Evolutionary conservation across 2,113 vertebrate genomes (phyloP).

Genomic region (Salvelinus namaycush): DNA sequence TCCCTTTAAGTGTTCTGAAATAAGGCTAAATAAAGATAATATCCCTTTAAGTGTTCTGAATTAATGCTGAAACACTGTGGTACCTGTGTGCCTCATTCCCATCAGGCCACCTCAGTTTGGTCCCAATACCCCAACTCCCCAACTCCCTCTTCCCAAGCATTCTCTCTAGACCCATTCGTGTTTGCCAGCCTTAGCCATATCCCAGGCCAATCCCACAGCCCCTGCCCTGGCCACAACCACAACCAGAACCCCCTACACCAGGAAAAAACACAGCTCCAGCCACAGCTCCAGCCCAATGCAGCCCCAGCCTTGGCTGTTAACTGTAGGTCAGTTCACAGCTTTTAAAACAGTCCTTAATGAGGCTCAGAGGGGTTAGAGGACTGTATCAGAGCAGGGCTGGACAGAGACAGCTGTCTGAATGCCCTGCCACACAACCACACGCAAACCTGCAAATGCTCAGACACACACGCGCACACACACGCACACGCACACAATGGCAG

Average conservation of each 20-base stretch:
- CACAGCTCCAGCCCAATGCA: not conserved
- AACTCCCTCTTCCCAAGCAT: not conserved
- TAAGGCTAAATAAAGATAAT: not conserved
- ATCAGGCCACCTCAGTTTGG: not conserved
- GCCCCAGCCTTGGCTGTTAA: no score
- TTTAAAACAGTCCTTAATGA: no score
- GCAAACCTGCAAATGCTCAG: not conserved
- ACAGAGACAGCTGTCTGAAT: not conserved
- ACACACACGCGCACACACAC: not conserved
- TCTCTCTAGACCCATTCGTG: not conserved
- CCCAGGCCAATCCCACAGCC: not conserved
- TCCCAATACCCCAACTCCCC: not conserved
- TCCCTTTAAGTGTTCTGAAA: not conserved
- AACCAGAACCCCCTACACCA: no score
- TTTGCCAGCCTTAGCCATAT: not conserved
- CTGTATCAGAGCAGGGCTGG: not conserved
- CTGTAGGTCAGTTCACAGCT: no score
- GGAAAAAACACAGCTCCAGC: no score
- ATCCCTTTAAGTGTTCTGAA: not conserved
- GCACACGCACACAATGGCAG: slow-evolving; percentile 4
- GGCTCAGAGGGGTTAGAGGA: no score
- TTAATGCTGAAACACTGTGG: not conserved
- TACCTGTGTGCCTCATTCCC: not conserved
- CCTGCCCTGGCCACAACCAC: not conserved
- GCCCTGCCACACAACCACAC: not conserved